Evolutionary conservation across 1,140 invertebrate genomes (phyloP).

Genomic region (Eueides isabella): DNA sequence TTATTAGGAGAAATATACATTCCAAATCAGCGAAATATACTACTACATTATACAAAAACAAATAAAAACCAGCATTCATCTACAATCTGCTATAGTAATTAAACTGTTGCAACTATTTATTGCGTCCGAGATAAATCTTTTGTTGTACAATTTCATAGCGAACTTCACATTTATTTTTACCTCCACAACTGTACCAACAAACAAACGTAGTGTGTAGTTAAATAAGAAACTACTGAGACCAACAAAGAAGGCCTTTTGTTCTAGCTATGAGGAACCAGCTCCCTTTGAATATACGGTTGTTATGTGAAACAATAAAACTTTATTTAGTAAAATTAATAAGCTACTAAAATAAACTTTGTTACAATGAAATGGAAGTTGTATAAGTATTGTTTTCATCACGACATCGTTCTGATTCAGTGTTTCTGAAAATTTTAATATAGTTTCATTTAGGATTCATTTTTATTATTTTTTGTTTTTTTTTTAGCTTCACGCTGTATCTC

Average conservation of each 20-base stretch:
- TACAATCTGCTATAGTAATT: conserved; percentile 7
- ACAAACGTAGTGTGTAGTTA: conserved; percentile 3
- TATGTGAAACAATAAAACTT: conserved; percentile 13
- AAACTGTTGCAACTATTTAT: conserved; percentile 8
- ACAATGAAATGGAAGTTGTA: not conserved
- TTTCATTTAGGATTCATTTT: not conserved
- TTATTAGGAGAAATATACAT: not conserved
- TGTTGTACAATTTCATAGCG: conserved; percentile 2
- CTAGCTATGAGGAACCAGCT: not conserved
- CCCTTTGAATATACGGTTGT: not conserved
- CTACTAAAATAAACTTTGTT: conserved; percentile 10
- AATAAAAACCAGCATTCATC: conserved; percentile 8
- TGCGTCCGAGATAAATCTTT: conserved; percentile 8
- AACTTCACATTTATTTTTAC: not conserved
- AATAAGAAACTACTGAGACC: conserved; percentile 9
- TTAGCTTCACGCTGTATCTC: too few relatives aligned
- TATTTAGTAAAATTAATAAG: conserved; percentile 8
- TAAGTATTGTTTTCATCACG: not conserved
- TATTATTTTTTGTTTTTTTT: not conserved
- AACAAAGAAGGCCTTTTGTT: conserved; percentile 6
- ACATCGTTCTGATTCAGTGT: not conserved
- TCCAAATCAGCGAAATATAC: not conserved
- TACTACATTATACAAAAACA: not conserved
- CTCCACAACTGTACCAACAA: not conserved
- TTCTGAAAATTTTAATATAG: not conserved